Evolutionary conservation across 2,888 invertebrate genomes (phyloP), one percentile per base, ranked within the genome.

Genomic region (Atherix ibis): DNA sequence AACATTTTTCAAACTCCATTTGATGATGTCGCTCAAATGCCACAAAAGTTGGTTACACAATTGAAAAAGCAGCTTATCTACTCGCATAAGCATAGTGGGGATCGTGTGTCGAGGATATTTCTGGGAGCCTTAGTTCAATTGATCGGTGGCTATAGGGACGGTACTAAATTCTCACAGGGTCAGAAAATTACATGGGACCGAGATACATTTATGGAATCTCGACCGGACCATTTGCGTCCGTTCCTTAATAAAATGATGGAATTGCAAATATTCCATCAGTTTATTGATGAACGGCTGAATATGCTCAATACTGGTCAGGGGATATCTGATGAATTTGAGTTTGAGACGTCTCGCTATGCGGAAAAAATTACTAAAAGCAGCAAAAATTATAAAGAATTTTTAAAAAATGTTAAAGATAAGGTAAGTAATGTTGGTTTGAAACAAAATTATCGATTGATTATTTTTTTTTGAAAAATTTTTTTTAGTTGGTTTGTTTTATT

Each of bases 251-350:
- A 88, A 64, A 87, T 94, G 76, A 66, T 92, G 46, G 78, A 89
- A 47, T 68, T 92, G 34, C 94, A 95, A 66, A 91, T 92, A 56
- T 94, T 94, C 59, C 85, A 84, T 55, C 89, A 91, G 43, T 60
- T 97, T 58, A 85, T 97, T 50, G 92, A 94, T 52, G 94, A 92
- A 61, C 71, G 95, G 46, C 64, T 95, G 45, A 82, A 85, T 46
- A 76, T 91, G 69, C 68, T 95, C 42, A 94, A 92, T 56, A 77
- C 81, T n/a, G 94, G 95, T 0, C 68, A 80, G 38, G 88, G 91
- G 1, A 88, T 89, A 56, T 82, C 82, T 22, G 95, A 97, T 57
- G 88, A 94, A 53, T 97, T 97, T 60, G 95, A 97, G 62, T 70
- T 80, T 52, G 94, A 95, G 61, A 80, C 76, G 37, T 80, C 34